Conservation (phyloP, 2,888 invertebrate species). For the Heliconius erato region DNA sequence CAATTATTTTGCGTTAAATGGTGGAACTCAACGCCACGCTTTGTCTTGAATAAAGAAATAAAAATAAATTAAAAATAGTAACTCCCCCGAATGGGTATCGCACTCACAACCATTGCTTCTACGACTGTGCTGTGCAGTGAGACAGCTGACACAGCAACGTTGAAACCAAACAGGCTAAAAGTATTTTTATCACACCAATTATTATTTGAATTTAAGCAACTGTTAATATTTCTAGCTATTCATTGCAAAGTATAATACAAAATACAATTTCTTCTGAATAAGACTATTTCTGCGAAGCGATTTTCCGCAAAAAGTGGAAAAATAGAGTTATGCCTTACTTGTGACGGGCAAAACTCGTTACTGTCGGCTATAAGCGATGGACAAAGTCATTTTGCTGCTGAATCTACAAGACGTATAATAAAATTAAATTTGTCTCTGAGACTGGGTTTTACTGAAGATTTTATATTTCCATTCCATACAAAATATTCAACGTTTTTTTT, state of each 20-base stretch:
- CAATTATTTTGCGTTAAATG: not conserved
- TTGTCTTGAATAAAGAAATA: not conserved
- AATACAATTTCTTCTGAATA: slow-evolving; percentile 1
- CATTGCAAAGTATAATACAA: not conserved
- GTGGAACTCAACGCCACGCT: not conserved
- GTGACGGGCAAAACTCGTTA: slow-evolving; percentile 29
- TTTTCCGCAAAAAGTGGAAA: slow-evolving; percentile 20
- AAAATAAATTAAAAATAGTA: not conserved
- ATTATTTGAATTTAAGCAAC: not conserved
- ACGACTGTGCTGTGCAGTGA: not conserved
- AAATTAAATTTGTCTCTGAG: slow-evolving; percentile 30
- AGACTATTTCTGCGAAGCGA: slow-evolving; percentile 7
- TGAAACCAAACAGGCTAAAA: no score
- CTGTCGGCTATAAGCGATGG: slow-evolving; percentile 26
- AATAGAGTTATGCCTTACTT: slow-evolving; percentile 26
- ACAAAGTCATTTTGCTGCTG: slow-evolving; percentile 31
- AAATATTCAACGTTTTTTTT: not conserved
- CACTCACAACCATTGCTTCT: not conserved
- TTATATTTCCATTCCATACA: slow-evolving; percentile 17
- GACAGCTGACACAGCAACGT: no score
- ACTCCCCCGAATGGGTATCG: not conserved
- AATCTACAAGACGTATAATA: slow-evolving; percentile 28
- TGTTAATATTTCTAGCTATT: not conserved
- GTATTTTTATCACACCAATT: not conserved
- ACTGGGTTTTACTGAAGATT: slow-evolving; percentile 19